A percentile compares a stretch with the other conserved stretches of the same genome.
phyloP scores from a whole-genome alignment of 2,797 vertebrate species.

The Denticeps clupeoides region DNA sequence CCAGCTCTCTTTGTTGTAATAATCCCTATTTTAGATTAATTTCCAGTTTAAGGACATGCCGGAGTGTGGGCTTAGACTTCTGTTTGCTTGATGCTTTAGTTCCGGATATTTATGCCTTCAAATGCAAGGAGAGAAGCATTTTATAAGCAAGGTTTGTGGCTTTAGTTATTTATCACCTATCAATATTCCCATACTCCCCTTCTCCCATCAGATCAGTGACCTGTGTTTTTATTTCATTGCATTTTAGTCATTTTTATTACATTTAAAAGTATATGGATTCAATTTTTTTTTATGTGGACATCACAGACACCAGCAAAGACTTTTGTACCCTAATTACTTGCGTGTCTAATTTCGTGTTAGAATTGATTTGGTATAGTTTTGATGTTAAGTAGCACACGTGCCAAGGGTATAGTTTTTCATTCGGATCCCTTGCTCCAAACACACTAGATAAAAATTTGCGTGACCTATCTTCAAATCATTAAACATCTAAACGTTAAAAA shows the following conservation, averaged over 20 bases:
- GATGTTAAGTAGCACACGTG: too few species aligned
- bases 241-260: too few species aligned
- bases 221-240: conserved; percentile 30
- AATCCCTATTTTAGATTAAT: conserved; percentile 42
- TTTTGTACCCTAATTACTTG: too few species aligned
- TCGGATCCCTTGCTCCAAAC: too few species aligned
- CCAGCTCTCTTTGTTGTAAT: conserved; percentile 38
- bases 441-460: conserved; percentile 10
- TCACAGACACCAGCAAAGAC: too few species aligned
- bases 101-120: conserved; percentile 42
- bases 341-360: too few species aligned
- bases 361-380: too few species aligned
- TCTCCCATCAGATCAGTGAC: conserved; percentile 38
- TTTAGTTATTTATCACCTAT: conserved; percentile 44
- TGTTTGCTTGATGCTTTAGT: conserved; percentile 44
- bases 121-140: conserved; percentile 46
- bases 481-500: neutral
- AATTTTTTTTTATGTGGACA: too few species aligned
- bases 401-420: too few species aligned
- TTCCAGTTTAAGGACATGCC: conserved; percentile 43
- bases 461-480: conserved; percentile 12
- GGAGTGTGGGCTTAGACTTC: conserved; percentile 42
- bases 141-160: conserved; percentile 44
- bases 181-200: conserved; percentile 32
- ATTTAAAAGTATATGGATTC: conserved; percentile 23